Base-by-base conservation (phyloP, 2,797 vertebrate species). In the Sebastes wilsoni region DNA sequence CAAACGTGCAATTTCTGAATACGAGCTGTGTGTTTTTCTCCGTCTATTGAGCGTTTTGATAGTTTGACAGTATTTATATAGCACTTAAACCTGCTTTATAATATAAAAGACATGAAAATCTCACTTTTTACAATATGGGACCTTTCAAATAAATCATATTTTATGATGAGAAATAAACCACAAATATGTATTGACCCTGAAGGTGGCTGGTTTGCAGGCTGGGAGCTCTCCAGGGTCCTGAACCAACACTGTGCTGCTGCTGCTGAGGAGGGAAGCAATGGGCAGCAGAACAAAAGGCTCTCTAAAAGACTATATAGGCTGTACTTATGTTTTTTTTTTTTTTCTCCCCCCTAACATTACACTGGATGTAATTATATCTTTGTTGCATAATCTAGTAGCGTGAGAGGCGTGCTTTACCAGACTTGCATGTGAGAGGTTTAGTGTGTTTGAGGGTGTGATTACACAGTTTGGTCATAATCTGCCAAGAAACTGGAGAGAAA, bases 191-290 rank as follows among this genome's bases (percentile, higher is more conserved):
- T 66, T 55, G 66, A 73, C 55, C 61, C 18, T n/a, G 20, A 68
- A 89, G 73, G 85, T 90, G 84, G 76, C 54, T 69, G 66, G 34
- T 46, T 46, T 55, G 22, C 22, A 10, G 49, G 5, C 34, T 46
- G 28, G 65, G 87, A 88, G 86, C 94, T 95, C 72, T 95, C 94
- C 93, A 9, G 34, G 93, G 93, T 94, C 49, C 93, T 95, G 94
- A 95, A 91, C 80, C 55, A 7, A 72, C 28, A 65, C 59, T 30
- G 14, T 22, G 4, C 10, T 34, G 64, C 8, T 27, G 38, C 64
- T 71, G 80, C 36, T 38, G 36, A 4, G 2, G 32, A 71, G 62
- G 8, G 28, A 30, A 46, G 55, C 1, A 52, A 61, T 78, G 72
- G 61, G 55, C 76, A 49, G 60, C 69, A 10, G 42, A 68, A 72